Percentiles rank a stretch among this genome's conserved stretches.
phyloP scores from a whole-genome alignment of 2,888 invertebrate species.

The Strigamia transsilvanica region DNA sequence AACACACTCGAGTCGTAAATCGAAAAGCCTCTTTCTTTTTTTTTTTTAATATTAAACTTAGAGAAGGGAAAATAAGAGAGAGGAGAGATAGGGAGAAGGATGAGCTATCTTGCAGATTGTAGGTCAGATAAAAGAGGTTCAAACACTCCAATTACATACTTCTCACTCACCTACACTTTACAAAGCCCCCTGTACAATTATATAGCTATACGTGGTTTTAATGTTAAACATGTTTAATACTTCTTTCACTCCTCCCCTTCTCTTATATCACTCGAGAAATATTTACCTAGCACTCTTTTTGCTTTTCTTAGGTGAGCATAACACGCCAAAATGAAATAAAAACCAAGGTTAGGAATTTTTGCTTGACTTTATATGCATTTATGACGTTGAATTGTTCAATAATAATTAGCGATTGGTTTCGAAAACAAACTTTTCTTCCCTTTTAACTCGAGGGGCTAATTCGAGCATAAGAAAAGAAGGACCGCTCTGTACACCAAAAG shows the following conservation, averaged over 20 bases:
- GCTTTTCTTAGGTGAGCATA: background rate
- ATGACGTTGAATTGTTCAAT: constrained; percentile 2
- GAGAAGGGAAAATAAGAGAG: constrained; percentile 4
- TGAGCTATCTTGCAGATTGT: constrained; percentile 23
- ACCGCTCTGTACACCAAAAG: constrained; percentile 20
- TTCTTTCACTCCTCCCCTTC: background rate
- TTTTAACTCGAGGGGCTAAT: constrained; percentile 49
- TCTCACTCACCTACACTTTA: constrained; percentile 49
- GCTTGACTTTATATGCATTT: background rate
- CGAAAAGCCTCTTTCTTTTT: background rate
- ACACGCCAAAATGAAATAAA: background rate
- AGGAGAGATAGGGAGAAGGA: background rate
- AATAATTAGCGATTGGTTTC: background rate
- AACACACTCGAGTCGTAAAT: constrained; percentile 12
- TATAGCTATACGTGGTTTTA: constrained; percentile 35
- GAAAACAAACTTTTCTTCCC: background rate
- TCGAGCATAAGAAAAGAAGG: constrained; percentile 3
- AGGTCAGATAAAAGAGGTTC: constrained; percentile 42
- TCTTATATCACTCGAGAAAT: constrained; percentile 23
- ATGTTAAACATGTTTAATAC: constrained; percentile 24
- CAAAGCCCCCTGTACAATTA: constrained; percentile 41
- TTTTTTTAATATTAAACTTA: constrained; percentile 5
- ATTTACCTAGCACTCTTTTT: background rate
- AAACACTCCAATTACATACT: constrained; percentile 49
- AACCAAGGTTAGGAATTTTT: background rate